Evolutionary conservation across 2,888 invertebrate species (phyloP).

Genomic region (Nomada ruficornis): DNA sequence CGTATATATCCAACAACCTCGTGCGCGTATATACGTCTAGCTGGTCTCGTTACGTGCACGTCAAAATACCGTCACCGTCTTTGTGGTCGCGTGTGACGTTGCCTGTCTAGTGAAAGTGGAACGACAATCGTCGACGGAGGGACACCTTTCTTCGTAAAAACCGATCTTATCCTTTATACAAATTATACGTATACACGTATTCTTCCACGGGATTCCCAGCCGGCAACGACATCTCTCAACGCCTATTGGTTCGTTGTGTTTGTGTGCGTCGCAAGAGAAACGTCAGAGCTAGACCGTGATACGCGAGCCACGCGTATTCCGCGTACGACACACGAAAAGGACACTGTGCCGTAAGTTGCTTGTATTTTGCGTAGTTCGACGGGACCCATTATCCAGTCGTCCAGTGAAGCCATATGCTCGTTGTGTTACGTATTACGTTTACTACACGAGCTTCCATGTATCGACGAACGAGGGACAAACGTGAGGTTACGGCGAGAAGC

Average conservation of each 20-base stretch:
- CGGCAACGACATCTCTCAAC: not conserved
- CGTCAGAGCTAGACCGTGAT: not conserved
- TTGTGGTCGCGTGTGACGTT: slow-evolving; percentile 19
- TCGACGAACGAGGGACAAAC: slow-evolving; percentile 25
- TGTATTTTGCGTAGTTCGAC: slow-evolving; percentile 5
- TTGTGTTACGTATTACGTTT: slow-evolving; percentile 19
- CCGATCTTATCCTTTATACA: slow-evolving; percentile 5
- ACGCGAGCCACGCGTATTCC: not conserved
- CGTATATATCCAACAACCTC: not conserved
- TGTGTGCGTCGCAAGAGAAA: not conserved
- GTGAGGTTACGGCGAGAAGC: slow-evolving; percentile 17
- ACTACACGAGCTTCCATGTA: slow-evolving; percentile 46
- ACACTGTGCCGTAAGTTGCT: slow-evolving; percentile 3
- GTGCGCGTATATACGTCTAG: slow-evolving; percentile 32
- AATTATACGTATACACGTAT: not conserved
- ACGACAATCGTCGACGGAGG: slow-evolving; percentile 13
- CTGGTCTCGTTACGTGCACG: slow-evolving; percentile 15
- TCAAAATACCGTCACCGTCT: slow-evolving; percentile 5
- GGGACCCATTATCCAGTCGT: slow-evolving; percentile 1
- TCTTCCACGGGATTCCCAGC: not conserved
- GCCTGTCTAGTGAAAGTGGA: slow-evolving; percentile 48
- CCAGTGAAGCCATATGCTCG: slow-evolving; percentile 58
- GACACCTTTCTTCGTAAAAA: not conserved
- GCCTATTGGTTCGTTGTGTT: not conserved
- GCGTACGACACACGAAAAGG: not conserved